Conservation (phyloP, 2,888 invertebrate species). For the Seladonia tumulorum region DNA sequence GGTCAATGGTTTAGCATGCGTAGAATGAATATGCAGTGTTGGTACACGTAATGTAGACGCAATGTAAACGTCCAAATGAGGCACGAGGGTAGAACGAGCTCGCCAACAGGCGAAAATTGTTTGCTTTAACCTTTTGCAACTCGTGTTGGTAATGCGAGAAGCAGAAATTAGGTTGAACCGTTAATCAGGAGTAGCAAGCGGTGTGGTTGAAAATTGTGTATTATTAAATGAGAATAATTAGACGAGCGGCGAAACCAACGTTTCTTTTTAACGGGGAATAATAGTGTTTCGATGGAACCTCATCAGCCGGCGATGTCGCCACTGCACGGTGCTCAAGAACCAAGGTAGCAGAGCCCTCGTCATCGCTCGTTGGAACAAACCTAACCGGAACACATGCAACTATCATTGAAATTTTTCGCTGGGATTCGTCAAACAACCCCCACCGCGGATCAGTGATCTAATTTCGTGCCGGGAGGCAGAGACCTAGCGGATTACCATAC, state of each 20-base stretch:
- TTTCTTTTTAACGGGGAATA: background rate
- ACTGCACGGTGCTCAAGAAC: background rate
- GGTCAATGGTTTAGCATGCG: background rate
- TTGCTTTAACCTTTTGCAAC: background rate
- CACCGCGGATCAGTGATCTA: constrained; percentile 57
- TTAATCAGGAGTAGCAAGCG: background rate
- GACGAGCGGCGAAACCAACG: background rate
- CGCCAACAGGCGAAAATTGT: background rate
- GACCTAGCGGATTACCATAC: constrained; percentile 69
- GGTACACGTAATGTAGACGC: background rate
- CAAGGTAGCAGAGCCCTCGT: background rate
- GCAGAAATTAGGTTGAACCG: background rate
- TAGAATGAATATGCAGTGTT: background rate
- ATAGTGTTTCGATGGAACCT: background rate
- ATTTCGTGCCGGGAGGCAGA: constrained; percentile 61
- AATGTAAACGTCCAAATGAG: background rate
- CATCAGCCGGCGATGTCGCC: background rate
- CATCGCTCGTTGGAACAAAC: background rate
- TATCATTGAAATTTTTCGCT: constrained; percentile 45
- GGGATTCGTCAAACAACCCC: constrained; percentile 57
- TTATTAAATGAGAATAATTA: background rate
- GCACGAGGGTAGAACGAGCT: background rate
- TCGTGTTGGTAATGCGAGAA: background rate
- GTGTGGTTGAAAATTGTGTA: background rate
- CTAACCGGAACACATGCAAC: background rate